phyloP scores from a whole-genome alignment of 2,888 invertebrate genomes.

The Drosophila mayaguana region DNA sequence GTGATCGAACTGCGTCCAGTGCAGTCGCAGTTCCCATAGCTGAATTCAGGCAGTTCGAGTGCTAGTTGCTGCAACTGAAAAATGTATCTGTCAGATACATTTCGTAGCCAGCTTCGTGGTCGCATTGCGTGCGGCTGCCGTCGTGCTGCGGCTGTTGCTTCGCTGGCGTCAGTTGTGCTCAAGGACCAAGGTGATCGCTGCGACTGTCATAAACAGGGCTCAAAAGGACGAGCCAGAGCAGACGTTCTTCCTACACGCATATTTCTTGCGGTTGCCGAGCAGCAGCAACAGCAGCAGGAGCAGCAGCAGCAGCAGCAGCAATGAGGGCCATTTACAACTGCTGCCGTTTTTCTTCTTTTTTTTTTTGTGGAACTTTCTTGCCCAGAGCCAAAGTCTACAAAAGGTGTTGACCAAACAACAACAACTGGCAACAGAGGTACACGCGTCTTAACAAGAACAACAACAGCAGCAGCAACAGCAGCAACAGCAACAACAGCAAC shows the following conservation, averaged over 20 bases:
- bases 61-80: not conserved
- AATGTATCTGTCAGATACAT: slow-evolving; percentile 8
- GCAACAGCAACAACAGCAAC: slow-evolving; percentile 12
- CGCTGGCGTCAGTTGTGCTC: slow-evolving; percentile 79
- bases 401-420: slow-evolving; percentile 75
- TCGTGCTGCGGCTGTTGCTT: slow-evolving; percentile 58
- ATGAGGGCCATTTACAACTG: slow-evolving; percentile 71
- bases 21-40: not conserved
- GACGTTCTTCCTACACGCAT: slow-evolving; percentile 59
- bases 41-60: not conserved
- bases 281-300: slow-evolving; percentile 27
- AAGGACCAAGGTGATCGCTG: slow-evolving; percentile 66
- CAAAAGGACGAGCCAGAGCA: slow-evolving; percentile 40
- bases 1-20: not conserved
- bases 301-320: slow-evolving; percentile 23
- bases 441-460: slow-evolving; percentile 53
- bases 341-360: slow-evolving; percentile 60
- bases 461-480: slow-evolving; percentile 26
- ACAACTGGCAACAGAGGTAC: slow-evolving; percentile 47
- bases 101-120: not conserved
- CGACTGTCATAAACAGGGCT: slow-evolving; percentile 64
- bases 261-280: slow-evolving; percentile 64
- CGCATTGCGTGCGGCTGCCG: slow-evolving; percentile 58
- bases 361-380: slow-evolving; percentile 52
- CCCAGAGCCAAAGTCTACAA: slow-evolving; percentile 76